These are phyloP conservation scores for Chaunax sp. DNA, from an alignment of 2,797 vertebrate genomes.

Conservation along the genomic window DNA sequence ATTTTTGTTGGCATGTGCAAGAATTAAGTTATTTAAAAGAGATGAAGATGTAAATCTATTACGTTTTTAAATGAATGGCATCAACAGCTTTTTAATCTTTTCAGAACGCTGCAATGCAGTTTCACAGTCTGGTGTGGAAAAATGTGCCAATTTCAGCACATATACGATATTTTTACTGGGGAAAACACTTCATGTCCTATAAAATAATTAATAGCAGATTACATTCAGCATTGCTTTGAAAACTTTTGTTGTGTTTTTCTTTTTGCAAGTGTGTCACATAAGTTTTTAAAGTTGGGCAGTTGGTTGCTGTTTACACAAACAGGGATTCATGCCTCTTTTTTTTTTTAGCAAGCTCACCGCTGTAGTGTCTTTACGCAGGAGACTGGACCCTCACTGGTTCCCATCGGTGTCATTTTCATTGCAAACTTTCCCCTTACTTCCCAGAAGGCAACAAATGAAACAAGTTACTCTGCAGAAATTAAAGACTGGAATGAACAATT, in stretches of 20 bases:
- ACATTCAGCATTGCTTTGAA: conserved; percentile 6
- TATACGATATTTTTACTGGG: not conserved
- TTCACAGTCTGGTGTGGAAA: not conserved
- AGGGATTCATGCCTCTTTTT: not conserved
- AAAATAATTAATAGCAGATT: conserved; percentile 8
- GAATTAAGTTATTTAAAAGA: conserved; percentile 12
- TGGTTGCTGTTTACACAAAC: not conserved
- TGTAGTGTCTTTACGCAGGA: conserved; percentile 57
- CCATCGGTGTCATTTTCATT: conserved; percentile 40
- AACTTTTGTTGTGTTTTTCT: not conserved
- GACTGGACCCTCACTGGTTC: conserved; percentile 23
- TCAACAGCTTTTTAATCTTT: not conserved
- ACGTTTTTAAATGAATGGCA: conserved; percentile 13
- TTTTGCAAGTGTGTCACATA: not conserved
- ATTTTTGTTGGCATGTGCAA: conserved; percentile 15
- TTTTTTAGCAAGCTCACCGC: conserved; percentile 3
- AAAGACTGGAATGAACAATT: conserved; percentile 42
- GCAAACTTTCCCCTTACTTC: conserved; percentile 51
- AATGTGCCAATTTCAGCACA: not conserved
- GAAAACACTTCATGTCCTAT: not conserved
- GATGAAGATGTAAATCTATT: conserved; percentile 3
- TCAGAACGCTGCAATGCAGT: not conserved
- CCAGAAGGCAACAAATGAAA: conserved; percentile 45
- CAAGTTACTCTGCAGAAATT: conserved; percentile 30
- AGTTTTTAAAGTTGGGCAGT: not conserved